Base-by-base conservation (phyloP, 2,888 invertebrate genomes). In the Lasioglossum vierecki region DNA sequence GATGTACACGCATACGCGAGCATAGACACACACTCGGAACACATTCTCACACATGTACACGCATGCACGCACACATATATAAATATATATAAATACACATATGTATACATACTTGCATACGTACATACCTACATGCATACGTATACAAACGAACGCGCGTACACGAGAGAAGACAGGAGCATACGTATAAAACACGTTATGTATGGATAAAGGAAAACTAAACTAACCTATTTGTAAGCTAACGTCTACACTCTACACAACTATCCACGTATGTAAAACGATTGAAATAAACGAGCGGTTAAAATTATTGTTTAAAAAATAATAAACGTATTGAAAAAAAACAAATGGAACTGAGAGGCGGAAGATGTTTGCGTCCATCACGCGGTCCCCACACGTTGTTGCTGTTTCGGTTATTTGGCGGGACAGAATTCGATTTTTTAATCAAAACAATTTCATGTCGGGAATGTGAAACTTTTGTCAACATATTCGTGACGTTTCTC, bases 231-330 rank as follows among this genome's bases (percentile, higher is more conserved):
- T 94, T 94, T 94, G 92, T 94, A 94, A 94, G 94, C 94, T 94
- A 94, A 93, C 94, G 91, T 93, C 93, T 93, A 94, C 94, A 94
- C 92, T 93, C 93, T 93, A 94, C 93, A 92, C 92, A 91, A 92
- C 91, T 92, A 93, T 94, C 92, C 93, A 94, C 93, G 93, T 94
- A 94, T 94, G 94, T 94, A 94, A 94, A 94, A 94, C 93, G 92
- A 94, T 93, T 93, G 92, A 93, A 94, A 94, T 94, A 94, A 94
- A 94, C 93, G 92, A 94, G 93, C 93, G 94, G 94, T 94, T 94
- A 94, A 94, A 94, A 93, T 93, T 94, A 94, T 94, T 94, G 94
- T 94, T 94, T 94, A 94, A 94, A 94, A 94, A 94, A 94, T 93
- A 94, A 94, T 92, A 91, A 92, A 91, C 91, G 91, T 91, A 90